Percentiles rank a stretch among this genome's conserved stretches.
phyloP scores from a whole-genome alignment of 2,888 invertebrate species.

The Nemapogon koenigi region DNA sequence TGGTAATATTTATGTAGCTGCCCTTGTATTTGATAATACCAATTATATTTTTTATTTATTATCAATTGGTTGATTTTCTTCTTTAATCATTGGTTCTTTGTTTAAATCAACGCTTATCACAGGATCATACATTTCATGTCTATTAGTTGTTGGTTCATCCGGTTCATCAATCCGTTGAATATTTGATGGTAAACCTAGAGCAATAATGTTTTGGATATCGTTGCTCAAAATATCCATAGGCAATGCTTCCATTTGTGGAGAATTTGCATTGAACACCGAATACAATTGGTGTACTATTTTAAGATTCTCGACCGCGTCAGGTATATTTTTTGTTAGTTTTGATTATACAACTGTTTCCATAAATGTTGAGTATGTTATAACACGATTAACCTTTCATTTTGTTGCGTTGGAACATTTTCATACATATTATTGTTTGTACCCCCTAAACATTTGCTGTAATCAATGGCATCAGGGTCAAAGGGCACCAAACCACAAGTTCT shows the following conservation, averaged over 20 bases:
- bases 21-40: no score
- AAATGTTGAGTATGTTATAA: conserved; percentile 8
- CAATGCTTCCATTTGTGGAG: background rate
- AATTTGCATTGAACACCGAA: conserved; percentile 1
- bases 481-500: conserved; percentile 15
- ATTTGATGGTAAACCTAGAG: no score
- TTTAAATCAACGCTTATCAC: no score
- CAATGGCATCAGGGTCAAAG: conserved; percentile 14
- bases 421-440: background rate
- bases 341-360: conserved; percentile 8
- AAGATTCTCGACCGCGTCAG: conserved; percentile 1
- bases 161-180: no score
- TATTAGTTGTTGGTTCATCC: no score
- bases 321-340: conserved; percentile 8
- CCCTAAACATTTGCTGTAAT: conserved; percentile 15
- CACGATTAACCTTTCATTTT: background rate
- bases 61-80: no score
- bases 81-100: no score
- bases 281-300: background rate
- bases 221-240: background rate
- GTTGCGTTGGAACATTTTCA: background rate
- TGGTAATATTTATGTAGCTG: no score
- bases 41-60: no score
- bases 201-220: no score
- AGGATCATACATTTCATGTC: no score